phyloP scores from a whole-genome alignment of 92 coral and sea anemone genomes.

The Palythoa grandis region DNA sequence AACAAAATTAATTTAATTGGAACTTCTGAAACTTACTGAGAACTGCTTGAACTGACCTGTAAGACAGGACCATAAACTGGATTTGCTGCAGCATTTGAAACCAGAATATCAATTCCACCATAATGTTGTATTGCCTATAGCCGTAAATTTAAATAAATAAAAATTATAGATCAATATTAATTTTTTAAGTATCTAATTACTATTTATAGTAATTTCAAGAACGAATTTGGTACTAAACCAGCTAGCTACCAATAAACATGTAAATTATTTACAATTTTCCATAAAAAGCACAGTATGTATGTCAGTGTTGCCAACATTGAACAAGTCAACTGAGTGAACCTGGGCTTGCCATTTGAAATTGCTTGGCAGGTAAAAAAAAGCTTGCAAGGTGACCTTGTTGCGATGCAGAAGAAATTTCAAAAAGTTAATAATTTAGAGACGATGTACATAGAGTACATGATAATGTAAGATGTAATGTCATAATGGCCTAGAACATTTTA shows the following conservation, averaged over 20 bases:
- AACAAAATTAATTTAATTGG: no score
- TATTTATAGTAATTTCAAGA: not conserved
- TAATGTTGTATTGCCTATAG: slow-evolving; percentile 75
- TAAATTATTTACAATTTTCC: no score
- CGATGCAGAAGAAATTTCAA: no score
- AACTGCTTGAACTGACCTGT: slow-evolving; percentile 45
- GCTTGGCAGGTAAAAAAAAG: no score
- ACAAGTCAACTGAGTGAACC: not conserved
- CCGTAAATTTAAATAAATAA: not conserved
- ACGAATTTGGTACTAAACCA: not conserved
- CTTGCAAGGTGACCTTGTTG: not conserved
- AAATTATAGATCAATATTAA: no score
- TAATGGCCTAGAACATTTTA: no score
- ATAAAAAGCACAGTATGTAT: no score
- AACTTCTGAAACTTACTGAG: not conserved
- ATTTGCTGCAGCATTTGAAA: slow-evolving; percentile 95
- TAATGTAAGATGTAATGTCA: no score
- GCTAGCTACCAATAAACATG: not conserved
- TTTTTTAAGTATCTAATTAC: no score
- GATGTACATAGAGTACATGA: no score
- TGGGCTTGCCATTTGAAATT: no score
- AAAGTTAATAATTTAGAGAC: no score
- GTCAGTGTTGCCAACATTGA: not conserved
- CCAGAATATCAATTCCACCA: slow-evolving; percentile 96
- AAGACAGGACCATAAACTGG: slow-evolving; percentile 84